phyloP scores from a whole-genome alignment of 2,797 vertebrate genomes.

The Falco biarmicus region DNA sequence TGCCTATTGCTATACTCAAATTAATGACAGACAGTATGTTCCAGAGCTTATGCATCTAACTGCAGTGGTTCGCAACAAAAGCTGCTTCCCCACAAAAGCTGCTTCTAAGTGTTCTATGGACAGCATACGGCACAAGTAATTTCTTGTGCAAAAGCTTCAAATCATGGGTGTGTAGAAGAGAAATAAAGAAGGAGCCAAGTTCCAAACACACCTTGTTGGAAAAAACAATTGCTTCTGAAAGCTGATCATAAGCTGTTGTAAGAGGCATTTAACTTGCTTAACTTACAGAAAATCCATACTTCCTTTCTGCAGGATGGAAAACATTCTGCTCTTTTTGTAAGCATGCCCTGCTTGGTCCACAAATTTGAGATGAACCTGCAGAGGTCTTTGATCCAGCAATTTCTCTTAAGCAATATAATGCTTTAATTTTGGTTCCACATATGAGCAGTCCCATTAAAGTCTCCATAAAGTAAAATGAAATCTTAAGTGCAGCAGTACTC shows the following conservation, averaged over 20 bases:
- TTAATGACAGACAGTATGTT: neutral
- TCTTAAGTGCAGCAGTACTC: neutral
- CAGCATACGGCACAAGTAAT: neutral
- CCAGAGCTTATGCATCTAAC: neutral
- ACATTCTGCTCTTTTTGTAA: neutral
- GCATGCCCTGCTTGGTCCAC: neutral
- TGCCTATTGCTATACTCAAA: neutral
- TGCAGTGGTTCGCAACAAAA: neutral
- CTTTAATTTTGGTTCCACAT: neutral
- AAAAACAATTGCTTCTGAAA: neutral
- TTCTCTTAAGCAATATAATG: neutral
- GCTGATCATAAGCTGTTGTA: neutral
- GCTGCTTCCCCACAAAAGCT: neutral
- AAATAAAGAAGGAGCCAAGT: neutral
- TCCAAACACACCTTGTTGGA: neutral
- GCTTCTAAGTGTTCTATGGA: neutral
- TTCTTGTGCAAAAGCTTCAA: neutral
- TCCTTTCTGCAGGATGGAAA: neutral
- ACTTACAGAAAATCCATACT: neutral
- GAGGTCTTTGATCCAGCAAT: neutral
- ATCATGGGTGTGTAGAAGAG: neutral
- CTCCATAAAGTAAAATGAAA: neutral
- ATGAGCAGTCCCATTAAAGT: neutral
- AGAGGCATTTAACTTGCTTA: neutral
- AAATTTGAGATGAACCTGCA: neutral